Percentiles rank a stretch among this genome's conserved stretches.
Conservation (phyloP, 2,797 vertebrate genomes). For the Carcharodon carcharias region DNA sequence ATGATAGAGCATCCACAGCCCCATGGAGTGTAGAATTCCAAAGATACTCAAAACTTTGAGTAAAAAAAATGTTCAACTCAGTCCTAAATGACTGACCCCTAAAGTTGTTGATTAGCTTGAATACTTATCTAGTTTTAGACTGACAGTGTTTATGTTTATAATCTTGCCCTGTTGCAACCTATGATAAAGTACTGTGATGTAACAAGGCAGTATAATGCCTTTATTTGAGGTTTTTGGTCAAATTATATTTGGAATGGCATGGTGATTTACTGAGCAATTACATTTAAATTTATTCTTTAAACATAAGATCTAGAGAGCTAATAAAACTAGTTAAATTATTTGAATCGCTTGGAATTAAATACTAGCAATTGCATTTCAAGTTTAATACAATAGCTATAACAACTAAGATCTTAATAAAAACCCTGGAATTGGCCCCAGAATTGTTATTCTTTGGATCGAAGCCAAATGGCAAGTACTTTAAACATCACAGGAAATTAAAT, state of each 20-base stretch:
- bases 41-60: no score
- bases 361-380: constrained; percentile 6
- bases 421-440: constrained; percentile 75
- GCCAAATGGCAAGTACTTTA: constrained; percentile 86
- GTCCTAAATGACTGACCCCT: neutral
- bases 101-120: constrained; percentile 1
- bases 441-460: constrained; percentile 71
- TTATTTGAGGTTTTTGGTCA: neutral
- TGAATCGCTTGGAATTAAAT: constrained; percentile 22
- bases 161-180: neutral
- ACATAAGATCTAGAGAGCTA: neutral
- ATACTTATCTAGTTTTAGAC: neutral
- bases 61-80: neutral
- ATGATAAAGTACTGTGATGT: neutral
- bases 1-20: neutral
- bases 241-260: neutral
- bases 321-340: constrained; percentile 23
- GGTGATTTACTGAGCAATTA: neutral
- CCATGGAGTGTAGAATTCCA: neutral
- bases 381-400: constrained; percentile 24
- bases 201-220: no score
- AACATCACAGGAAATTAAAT: constrained; percentile 99
- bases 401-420: constrained; percentile 23
- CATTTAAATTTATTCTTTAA: constrained; percentile 9
- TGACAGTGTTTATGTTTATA: neutral